These are phyloP conservation scores for Hyposoter dolosus DNA, from an alignment of 2,888 invertebrate species.

Conservation along the genomic window DNA sequence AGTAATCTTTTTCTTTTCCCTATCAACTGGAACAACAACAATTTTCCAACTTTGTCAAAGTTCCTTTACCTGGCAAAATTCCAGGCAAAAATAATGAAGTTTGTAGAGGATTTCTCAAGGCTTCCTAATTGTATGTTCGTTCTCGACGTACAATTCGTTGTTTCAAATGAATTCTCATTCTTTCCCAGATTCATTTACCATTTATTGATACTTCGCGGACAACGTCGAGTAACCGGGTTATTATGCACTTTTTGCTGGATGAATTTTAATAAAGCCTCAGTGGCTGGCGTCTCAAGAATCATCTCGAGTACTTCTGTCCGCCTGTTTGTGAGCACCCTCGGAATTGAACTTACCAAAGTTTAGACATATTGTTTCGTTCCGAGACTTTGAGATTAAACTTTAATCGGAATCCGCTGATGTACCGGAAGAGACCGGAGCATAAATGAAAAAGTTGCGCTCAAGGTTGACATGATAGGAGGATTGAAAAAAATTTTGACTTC, in stretches of 20 bases:
- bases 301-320: neutral
- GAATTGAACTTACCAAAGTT: neutral
- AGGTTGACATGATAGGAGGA: neutral
- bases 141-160: neutral
- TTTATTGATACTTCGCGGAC: neutral
- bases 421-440: neutral
- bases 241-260: constrained; percentile 14
- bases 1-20: neutral
- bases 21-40: neutral
- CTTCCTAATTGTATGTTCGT: neutral
- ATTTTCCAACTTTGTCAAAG: constrained; percentile 23
- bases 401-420: neutral
- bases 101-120: neutral
- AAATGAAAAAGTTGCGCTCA: neutral
- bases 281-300: neutral
- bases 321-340: neutral
- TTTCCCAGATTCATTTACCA: neutral
- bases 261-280: constrained; percentile 12
- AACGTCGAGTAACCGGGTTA: neutral
- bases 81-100: neutral
- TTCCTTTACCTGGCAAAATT: constrained; percentile 1
- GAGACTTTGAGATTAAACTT: neutral
- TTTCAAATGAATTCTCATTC: neutral
- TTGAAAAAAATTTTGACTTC: too few species aligned
- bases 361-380: neutral